Base-by-base conservation (phyloP, 1,140 invertebrate species). In the Eueides isabella region DNA sequence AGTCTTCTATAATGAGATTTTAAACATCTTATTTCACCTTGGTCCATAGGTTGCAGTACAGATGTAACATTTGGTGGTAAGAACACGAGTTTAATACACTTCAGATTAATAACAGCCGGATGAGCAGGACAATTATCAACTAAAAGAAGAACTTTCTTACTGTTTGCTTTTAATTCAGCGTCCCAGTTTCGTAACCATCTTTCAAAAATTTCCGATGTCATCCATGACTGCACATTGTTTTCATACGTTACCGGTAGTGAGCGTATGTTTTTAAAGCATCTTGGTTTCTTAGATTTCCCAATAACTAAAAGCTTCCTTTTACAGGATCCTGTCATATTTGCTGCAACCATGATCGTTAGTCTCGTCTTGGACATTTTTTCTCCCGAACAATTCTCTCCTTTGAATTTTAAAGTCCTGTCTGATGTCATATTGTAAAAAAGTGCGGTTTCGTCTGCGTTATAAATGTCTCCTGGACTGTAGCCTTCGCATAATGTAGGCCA, bases 1-100 rank as follows among this genome's bases (percentile, higher is more conserved):
- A 72, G 69, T 72, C 70, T 82, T 82, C 78, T 85, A 74, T 80
- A 83, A 78, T 81, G 72, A 71, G 72, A 76, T 82, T 85, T 82
- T 72, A 82, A 76, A 71, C 63, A 76, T 61, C 72, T 72, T 79
- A 81, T 85, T 70, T 82, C 44, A 72, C 78, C 74, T 75, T 82
- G 80, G 61, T 78, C 61, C 76, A 78, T 75, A 41, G 70, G 77
- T 63, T 77, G 74, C 41, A 75, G 29, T 67, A 69, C 64, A 68
- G 76, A 77, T 64, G 76, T 74, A 67, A 75, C 28, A 63, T 77
- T 79, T 41, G 70, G 64, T 41, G 72, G 70, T 65, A 80, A 69
- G 28, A 77, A 77, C n/a, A 73, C 78, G n/a, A 81, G 74, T 71
- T 71, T 79, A 63, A 79, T 77, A 23, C 38, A 77, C 61, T 79